These are phyloP conservation scores for Hephaestus fuliginosus DNA, from an alignment of 2,797 vertebrate species.

Conservation along the genomic window DNA sequence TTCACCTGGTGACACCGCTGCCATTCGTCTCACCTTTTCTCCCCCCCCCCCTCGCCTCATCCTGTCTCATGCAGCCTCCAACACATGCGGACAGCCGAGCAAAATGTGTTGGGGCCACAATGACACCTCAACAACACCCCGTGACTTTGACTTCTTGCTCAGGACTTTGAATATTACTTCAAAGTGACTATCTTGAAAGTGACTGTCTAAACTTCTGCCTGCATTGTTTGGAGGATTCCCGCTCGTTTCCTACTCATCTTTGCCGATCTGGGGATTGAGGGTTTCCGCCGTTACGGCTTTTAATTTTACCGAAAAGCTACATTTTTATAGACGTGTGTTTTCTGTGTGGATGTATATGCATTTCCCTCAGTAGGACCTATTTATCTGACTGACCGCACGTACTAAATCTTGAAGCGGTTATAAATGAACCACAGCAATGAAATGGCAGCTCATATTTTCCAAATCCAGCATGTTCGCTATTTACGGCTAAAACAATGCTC, in stretches of 20 bases:
- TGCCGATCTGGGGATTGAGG: not conserved
- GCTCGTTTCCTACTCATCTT: constrained; percentile 15
- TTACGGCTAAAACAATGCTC: constrained; percentile 69
- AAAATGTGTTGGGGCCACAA: constrained; percentile 56
- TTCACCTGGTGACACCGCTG: constrained; percentile 67
- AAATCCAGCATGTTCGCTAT: constrained; percentile 53
- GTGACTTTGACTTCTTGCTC: constrained; percentile 63
- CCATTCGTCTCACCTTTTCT: constrained; percentile 57
- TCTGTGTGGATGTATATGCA: not conserved
- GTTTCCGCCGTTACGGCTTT: not conserved
- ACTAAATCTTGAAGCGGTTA: constrained; percentile 58
- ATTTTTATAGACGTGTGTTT: not conserved
- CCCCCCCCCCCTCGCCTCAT: constrained; percentile 43
- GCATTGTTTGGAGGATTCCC: constrained; percentile 30
- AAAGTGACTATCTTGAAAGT: constrained; percentile 52
- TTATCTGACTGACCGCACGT: constrained; percentile 51
- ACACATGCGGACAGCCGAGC: constrained; percentile 62
- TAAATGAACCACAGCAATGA: constrained; percentile 61
- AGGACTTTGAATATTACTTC: constrained; percentile 62
- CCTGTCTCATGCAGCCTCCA: constrained; percentile 56
- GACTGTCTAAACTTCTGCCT: constrained; percentile 47
- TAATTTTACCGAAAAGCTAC: constrained; percentile 22
- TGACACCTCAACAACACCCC: constrained; percentile 52
- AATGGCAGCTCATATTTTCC: constrained; percentile 73
- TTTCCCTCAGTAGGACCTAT: constrained; percentile 24